Evolutionary conservation across 2,797 vertebrate genomes (phyloP), one percentile per base, ranked within the genome.

Genomic region (Clamator glandarius): DNA sequence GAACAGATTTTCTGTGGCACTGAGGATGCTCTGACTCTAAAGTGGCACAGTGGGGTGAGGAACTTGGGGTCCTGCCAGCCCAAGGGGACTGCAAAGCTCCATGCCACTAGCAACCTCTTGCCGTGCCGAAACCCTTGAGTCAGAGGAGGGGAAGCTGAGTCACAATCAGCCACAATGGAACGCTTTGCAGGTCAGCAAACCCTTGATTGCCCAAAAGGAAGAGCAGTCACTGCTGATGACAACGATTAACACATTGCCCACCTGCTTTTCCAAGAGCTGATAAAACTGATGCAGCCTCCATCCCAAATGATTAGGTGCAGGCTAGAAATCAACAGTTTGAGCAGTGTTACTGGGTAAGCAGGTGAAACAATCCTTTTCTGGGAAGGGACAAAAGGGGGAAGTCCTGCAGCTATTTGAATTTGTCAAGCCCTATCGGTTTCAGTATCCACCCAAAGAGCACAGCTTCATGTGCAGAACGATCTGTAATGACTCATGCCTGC

Each of bases 311-410:
- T 16, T 4, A 52, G 25, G 64, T 59, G 12, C 12, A 29, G 83
- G 69, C 44, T 35, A 36, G 7, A 54, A 52, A 46, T 25, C 4
- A 58, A 15, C 26, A n/a, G 48, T 14, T 29, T 31, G 6, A 24
- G 11, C 9, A 26, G 35, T 8, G 2, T 23, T 33, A 23, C 29
- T n/a, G 70, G 11, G 20, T 8, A 36, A 64, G 88, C 31, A 67
- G 82, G 33, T 44, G 70, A 41, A 64, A 39, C 0, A 17, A 29
- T 11, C 39, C 26, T 41, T 93, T 87, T 91, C 79, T 90, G 91
- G 63, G 82, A 85, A 74, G 76, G 86, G 46, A 78, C 83, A 68
- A 63, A 77, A 90, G 89, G 91, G 93, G 91, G 86, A 96, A 90
- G 42, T 80, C 91, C 95, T 74, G 78, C 61, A 89, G 91, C 82